These are phyloP conservation scores for Callinectes sapidus DNA, from an alignment of 2,888 invertebrate species.

Conservation along the genomic window DNA sequence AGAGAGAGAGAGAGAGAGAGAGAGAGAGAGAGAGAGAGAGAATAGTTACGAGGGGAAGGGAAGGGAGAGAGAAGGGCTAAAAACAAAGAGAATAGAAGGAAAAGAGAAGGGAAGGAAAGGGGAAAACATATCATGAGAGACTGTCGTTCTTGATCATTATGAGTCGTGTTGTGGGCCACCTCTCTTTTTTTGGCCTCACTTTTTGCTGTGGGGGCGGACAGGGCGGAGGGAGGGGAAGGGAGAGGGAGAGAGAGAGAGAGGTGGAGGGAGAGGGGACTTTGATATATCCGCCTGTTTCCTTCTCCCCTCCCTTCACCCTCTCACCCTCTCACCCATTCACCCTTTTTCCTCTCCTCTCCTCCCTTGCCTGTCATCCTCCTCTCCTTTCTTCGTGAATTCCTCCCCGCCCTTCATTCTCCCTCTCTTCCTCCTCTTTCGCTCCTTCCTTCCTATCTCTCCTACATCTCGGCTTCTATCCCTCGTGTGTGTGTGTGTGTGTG, in stretches of 20 bases:
- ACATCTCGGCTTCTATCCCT: background rate
- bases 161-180: slow-evolving; percentile 12
- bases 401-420: background rate
- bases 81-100: background rate
- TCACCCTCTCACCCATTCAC: background rate
- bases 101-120: background rate
- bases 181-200: background rate
- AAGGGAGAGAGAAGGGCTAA: background rate
- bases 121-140: slow-evolving; percentile 18
- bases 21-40: background rate
- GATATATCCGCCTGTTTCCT: slow-evolving; percentile 14
- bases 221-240: background rate
- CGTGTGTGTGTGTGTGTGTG: background rate
- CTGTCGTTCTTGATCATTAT: slow-evolving; percentile 26
- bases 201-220: background rate
- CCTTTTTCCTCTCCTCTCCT: background rate
- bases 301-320: background rate
- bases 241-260: background rate
- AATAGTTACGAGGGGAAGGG: background rate
- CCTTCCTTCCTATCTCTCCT: background rate
- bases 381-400: background rate
- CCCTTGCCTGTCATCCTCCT: background rate
- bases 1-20: background rate
- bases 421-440: background rate
- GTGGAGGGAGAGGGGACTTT: background rate